These are phyloP conservation scores for Camponotus pennsylvanicus DNA, from an alignment of 1,140 invertebrate genomes.

Conservation along the genomic window DNA sequence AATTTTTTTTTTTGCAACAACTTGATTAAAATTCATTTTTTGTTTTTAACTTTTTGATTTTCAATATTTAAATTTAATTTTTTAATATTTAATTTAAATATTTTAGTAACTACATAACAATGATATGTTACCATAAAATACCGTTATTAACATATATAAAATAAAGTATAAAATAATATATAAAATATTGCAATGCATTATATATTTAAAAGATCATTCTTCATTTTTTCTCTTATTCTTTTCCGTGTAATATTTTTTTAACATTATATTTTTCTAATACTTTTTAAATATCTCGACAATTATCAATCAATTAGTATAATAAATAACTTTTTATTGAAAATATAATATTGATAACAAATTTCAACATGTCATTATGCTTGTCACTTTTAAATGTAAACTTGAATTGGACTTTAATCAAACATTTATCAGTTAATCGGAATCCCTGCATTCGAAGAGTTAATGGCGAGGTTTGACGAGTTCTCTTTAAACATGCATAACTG, in stretches of 20 bases:
- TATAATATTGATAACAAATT: too few relatives aligned
- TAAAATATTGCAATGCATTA: neutral
- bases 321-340: neutral
- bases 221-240: neutral
- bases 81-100: too few relatives aligned
- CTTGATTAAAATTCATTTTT: neutral
- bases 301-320: neutral
- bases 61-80: neutral
- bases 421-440: conserved; percentile 11
- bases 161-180: neutral
- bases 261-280: neutral
- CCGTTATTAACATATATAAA: neutral
- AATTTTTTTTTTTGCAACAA: neutral
- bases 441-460: neutral
- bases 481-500: conserved; percentile 20
- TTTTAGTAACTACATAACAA: too few relatives aligned
- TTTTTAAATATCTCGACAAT: neutral
- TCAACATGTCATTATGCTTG: neutral
- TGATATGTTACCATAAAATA: neutral
- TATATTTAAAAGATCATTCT: neutral
- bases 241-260: too few relatives aligned
- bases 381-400: neutral
- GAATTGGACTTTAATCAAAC: neutral
- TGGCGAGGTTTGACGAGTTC: neutral
- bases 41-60: neutral